A percentile compares a stretch with the other conserved stretches of the same genome.
Evolutionary conservation across 2,888 invertebrate genomes (phyloP).

Genomic region (Crossocerus cetratus): DNA sequence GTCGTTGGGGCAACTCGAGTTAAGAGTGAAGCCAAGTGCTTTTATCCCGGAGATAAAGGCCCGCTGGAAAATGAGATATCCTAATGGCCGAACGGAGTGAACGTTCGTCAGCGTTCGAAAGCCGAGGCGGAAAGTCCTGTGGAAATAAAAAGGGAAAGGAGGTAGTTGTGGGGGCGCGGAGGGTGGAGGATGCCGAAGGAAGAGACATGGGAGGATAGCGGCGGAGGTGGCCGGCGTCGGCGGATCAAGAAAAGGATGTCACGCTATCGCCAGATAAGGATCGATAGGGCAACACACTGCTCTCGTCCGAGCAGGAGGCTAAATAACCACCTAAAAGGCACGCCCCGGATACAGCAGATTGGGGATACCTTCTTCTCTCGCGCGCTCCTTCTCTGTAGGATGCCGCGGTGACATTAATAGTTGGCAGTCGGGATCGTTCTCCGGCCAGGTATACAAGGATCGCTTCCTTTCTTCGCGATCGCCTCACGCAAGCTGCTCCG

Average conservation of each 20-base stretch:
- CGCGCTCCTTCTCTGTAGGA: slow-evolving; percentile 13
- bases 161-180: slow-evolving; percentile 1
- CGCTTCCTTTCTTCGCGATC: neutral
- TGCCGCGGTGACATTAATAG: slow-evolving; percentile 64
- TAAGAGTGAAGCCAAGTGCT: neutral
- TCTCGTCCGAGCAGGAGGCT: slow-evolving; percentile 12
- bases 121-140: neutral
- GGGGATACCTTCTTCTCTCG: slow-evolving; percentile 17
- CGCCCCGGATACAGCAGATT: slow-evolving; percentile 36
- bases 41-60: slow-evolving; percentile 12
- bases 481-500: neutral
- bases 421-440: slow-evolving; percentile 37
- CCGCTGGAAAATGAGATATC: slow-evolving; percentile 60
- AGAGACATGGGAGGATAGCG: slow-evolving; percentile 30
- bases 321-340: slow-evolving; percentile 31
- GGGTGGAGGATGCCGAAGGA: slow-evolving; percentile 5
- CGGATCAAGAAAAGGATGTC: slow-evolving; percentile 74
- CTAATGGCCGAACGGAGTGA: slow-evolving; percentile 47
- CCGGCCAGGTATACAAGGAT: slow-evolving; percentile 34
- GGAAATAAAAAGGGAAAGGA: slow-evolving; percentile 7
- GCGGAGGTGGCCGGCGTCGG: slow-evolving; percentile 56
- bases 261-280: slow-evolving; percentile 70
- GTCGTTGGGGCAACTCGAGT: no score
- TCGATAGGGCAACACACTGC: slow-evolving; percentile 52
- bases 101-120: neutral